Evolutionary conservation across 2,113 vertebrate species (phyloP).

Genomic region (Myotis yumanensis): DNA sequence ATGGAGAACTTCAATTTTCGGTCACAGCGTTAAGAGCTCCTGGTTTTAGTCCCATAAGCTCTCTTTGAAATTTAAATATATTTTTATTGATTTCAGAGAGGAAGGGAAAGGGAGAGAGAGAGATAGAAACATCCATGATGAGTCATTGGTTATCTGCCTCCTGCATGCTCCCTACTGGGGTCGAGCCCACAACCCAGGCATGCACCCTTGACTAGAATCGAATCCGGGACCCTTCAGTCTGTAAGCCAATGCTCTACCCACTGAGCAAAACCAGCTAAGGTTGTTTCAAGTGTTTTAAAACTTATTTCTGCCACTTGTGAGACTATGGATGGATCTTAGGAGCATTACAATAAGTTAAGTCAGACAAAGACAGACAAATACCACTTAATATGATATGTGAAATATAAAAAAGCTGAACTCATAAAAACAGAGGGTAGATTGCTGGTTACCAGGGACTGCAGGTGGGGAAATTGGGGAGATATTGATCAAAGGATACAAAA

Average conservation of each 20-base stretch:
- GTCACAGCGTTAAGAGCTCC: slow-evolving; percentile 91
- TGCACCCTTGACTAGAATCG: no score
- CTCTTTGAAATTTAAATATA: slow-evolving; percentile 87
- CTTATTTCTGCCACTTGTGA: neutral
- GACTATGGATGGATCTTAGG: neutral
- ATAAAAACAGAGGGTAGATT: neutral
- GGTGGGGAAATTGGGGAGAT: no score
- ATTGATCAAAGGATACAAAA: neutral
- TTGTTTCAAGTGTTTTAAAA: neutral
- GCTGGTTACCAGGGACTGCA: neutral
- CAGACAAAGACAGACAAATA: neutral
- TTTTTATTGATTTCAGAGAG: no score
- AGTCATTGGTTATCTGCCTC: no score
- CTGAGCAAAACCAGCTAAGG: no score
- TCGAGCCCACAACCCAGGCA: no score
- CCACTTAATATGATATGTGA: neutral
- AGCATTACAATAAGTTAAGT: neutral
- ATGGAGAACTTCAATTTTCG: slow-evolving; percentile 84
- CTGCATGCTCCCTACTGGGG: no score
- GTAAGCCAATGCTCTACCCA: no score
- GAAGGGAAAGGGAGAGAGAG: no score
- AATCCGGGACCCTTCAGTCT: no score
- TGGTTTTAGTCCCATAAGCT: slow-evolving; percentile 79
- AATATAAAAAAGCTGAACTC: neutral
- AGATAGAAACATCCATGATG: no score